These are phyloP conservation scores for Tinea pellionella DNA, from an alignment of 2,888 invertebrate species.

Conservation along the genomic window DNA sequence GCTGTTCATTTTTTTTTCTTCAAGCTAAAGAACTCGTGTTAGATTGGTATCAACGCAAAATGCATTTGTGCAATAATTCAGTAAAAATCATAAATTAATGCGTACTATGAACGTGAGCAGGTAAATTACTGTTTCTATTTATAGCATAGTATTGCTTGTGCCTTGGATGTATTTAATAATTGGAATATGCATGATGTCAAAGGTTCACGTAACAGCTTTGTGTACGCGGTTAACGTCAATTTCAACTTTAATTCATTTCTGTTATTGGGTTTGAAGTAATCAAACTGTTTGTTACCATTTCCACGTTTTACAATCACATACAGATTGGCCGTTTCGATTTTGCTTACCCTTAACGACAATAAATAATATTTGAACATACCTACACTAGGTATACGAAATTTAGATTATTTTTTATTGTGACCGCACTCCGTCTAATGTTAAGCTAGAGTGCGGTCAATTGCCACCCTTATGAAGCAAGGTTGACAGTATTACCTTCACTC, in stretches of 20 bases:
- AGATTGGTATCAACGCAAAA: too few species aligned
- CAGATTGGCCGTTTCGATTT: background rate
- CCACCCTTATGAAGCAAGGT: too few species aligned
- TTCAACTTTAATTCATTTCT: background rate
- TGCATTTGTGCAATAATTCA: too few species aligned
- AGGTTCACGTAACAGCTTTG: background rate
- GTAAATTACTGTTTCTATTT: background rate
- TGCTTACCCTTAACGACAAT: background rate
- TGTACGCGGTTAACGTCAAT: constrained; percentile 3
- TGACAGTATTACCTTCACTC: too few species aligned
- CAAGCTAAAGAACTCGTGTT: too few species aligned
- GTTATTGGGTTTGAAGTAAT: constrained; percentile 1
- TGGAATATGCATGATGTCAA: constrained; percentile 3
- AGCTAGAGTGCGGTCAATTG: too few species aligned
- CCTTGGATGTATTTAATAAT: background rate
- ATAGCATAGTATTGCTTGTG: background rate
- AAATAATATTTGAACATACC: background rate
- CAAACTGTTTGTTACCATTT: background rate
- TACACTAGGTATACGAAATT: too few species aligned
- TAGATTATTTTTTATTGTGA: too few species aligned
- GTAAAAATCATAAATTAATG: too few species aligned
- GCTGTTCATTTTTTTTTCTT: too few species aligned
- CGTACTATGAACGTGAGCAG: background rate
- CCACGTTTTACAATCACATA: background rate
- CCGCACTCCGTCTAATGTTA: too few species aligned